Base-by-base conservation (phyloP, 2,113 vertebrate genomes). In the Zingel zingel region DNA sequence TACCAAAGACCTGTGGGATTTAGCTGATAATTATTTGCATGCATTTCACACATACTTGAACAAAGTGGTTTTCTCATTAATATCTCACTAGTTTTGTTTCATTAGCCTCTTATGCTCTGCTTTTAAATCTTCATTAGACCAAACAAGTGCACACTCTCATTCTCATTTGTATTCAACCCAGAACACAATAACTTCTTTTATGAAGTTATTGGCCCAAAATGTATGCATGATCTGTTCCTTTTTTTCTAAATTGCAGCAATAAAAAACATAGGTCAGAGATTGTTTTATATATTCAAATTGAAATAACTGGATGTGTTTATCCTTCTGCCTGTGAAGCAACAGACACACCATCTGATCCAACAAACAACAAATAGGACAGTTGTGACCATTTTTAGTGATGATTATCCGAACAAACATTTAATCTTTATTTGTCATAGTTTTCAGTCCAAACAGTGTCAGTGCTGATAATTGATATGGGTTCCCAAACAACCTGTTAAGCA, bases 41-140 rank as follows among this genome's bases (percentile, higher is more conserved):
- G 78, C 61, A 62, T 89, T 86, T 82, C 79, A 87, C 75, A 82
- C 78, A 57, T 68, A 79, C 61, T 79, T 87, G 56, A 84, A 72
- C 85, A 84, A 72, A 85, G 48, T 64, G 53, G n/a, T 58, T 84
- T 82, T 30, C 66, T 68, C 66, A 62, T 86, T 77, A 77, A 77
- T 74, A 69, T 82, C 71, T 74, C 51, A 23, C 75, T 14, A 19
- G 27, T 82, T 59, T 71, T 77, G 58, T 86, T 77, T 79, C 51
- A 79, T 76, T 48, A 75, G 68, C 27, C 47, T 84, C 45, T 57
- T n/a, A 36, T 74, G 53, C 39, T 30, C 65, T 45, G 74, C 18
- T 75, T 83, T 86, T 48, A 86, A 70, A 70, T 88, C 74, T 74
- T 82, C 78, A 86, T 88, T 73, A 84, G 45, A 74, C 16, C 36